Percentiles rank a stretch among this genome's conserved stretches.
Conservation (phyloP, 2,797 vertebrate genomes). For the Eupleurogrammus muticus region DNA sequence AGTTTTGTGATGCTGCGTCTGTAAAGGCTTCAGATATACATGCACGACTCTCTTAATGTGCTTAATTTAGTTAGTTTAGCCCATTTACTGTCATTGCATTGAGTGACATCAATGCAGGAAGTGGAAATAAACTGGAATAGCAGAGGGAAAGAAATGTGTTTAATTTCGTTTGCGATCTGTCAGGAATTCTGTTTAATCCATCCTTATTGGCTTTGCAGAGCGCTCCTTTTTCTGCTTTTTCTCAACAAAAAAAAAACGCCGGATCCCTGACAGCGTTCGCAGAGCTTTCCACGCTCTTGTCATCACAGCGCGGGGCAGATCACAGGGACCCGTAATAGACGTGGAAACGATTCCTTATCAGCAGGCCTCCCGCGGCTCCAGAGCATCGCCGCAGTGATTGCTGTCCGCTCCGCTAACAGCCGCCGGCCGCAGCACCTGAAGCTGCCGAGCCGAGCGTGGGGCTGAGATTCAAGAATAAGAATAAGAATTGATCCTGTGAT, state of each 20-base stretch:
- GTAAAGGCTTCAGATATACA: background rate
- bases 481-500: conserved; percentile 8
- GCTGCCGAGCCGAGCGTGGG: conserved; percentile 7
- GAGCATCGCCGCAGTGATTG: conserved; percentile 30
- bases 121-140: background rate
- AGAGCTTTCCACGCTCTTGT: conserved; percentile 30
- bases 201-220: conserved; percentile 1
- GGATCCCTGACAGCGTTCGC: conserved; percentile 19
- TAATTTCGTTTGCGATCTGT: background rate
- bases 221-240: conserved; percentile 2
- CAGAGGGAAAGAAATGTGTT: background rate
- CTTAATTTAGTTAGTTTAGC: no score
- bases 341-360: conserved; percentile 57
- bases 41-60: background rate
- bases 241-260: conserved; percentile 14
- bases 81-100: background rate
- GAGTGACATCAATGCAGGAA: background rate
- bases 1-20: background rate
- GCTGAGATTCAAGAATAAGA: conserved; percentile 4
- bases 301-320: conserved; percentile 36
- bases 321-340: conserved; percentile 40
- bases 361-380: conserved; percentile 53
- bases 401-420: conserved; percentile 33
- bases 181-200: conserved; percentile 11
- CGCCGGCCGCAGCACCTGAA: conserved; percentile 25